Conservation (phyloP, 2,888 invertebrate species). For the Ormyrus rosae region DNA sequence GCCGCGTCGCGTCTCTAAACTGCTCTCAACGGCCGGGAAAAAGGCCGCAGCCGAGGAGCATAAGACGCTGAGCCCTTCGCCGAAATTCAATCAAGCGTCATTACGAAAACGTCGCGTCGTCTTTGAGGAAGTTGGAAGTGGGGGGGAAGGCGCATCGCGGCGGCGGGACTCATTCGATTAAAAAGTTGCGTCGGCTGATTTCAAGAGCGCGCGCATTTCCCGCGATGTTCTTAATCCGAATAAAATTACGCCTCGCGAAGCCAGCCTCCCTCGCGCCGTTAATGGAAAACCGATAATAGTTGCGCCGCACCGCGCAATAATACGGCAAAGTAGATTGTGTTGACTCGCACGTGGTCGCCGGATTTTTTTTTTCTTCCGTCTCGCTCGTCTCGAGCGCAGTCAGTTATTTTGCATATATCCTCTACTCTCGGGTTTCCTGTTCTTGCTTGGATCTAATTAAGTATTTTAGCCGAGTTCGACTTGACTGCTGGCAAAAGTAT, state of each 20-base stretch:
- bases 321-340: conserved; percentile 23
- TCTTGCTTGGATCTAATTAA: conserved; percentile 26
- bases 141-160: conserved; percentile 19
- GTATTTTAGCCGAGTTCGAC: not conserved
- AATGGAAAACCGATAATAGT: conserved; percentile 54
- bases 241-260: conserved; percentile 34
- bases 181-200: conserved; percentile 53
- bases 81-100: conserved; percentile 57
- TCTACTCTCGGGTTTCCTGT: not conserved
- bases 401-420: conserved; percentile 18
- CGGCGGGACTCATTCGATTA: conserved; percentile 56
- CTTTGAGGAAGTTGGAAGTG: conserved; percentile 54
- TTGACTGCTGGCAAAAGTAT: not conserved
- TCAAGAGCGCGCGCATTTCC: not conserved
- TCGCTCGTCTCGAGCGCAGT: not conserved
- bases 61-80: not conserved
- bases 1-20: too few species aligned
- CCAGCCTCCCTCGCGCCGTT: not conserved
- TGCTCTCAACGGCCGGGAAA: too few species aligned
- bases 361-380: not conserved
- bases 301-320: conserved; percentile 10
- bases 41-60: too few species aligned
- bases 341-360: not conserved
- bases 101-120: conserved; percentile 54
- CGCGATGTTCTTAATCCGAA: conserved; percentile 48